Evolutionary conservation across 2,888 invertebrate genomes (phyloP), one percentile per base, ranked within the genome.

Genomic region (Drosophila atroscutellata): DNA sequence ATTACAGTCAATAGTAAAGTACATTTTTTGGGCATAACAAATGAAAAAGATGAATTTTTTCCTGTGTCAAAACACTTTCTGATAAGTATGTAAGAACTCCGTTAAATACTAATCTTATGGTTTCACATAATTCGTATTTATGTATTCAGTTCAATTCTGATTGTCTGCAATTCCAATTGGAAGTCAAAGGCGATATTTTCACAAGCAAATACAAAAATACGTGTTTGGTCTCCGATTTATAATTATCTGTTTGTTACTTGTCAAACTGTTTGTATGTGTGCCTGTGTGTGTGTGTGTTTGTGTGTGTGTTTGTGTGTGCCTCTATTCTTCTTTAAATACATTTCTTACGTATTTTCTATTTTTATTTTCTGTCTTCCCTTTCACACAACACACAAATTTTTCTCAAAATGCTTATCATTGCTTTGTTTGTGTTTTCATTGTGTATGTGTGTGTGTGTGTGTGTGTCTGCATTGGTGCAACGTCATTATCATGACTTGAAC

Each of bases 391-490:
- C 49, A 61, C 32, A 45, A 8, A 57, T 54, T 50, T 42, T 52
- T 26, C 36, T 28, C 45, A 11, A 54, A 59, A 42, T 37, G 81
- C 74, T 74, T 75, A 84, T 79, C 79, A 81, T 63, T 37, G 52
- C 54, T 47, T 55, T 72, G 39, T 62, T 54, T 26, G 36, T 26
- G 7, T 54, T 54, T 26, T 36, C 24, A 8, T 18, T 36, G 24
- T 45, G 20, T 36, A 7, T 63, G 32, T 61, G 20, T 36, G 9
- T 63, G 32, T 61, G 42, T 66, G 26, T 26, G 50, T 63, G 54
- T 68, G 58, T 42, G 60, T 32, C n/a, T 63, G 59, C 57, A 50
- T 68, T 47, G 37, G 30, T 68, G 78, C 71, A 75, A 59, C 69
- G 58, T 75, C 63, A 76, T 76, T 71, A 68, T 75, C 70, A 24